A percentile compares a stretch with the other conserved stretches of the same genome.
These are phyloP conservation scores for Macquaria ambigua DNA, from an alignment of 2,113 vertebrate species.

Conservation along the genomic window DNA sequence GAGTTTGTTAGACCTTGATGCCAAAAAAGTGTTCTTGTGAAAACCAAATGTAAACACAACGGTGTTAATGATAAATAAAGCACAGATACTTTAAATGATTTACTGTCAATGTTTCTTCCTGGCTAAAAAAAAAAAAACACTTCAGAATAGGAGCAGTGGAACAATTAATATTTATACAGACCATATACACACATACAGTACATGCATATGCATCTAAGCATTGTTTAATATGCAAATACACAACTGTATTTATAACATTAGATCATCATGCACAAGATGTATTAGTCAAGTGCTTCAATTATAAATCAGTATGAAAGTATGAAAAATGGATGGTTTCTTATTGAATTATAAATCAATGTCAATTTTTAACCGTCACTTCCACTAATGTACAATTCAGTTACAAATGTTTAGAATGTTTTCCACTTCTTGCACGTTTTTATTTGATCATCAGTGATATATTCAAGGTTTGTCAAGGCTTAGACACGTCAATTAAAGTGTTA, in stretches of 20 bases:
- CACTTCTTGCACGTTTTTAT: slow-evolving; percentile 15
- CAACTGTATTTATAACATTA: background rate
- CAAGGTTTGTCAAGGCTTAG: background rate
- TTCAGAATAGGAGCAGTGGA: background rate
- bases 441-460: slow-evolving; percentile 33
- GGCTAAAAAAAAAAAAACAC: background rate
- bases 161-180: background rate
- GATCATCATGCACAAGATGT: background rate
- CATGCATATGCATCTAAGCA: background rate
- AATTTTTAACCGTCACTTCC: slow-evolving; percentile 10
- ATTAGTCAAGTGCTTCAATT: background rate
- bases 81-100: background rate
- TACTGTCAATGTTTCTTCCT: background rate
- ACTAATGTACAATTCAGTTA: background rate
- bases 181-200: background rate
- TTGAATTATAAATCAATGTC: background rate
- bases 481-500: slow-evolving; percentile 14
- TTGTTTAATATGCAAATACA: background rate
- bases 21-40: background rate
- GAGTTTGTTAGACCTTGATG: background rate
- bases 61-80: background rate
- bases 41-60: background rate
- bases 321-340: background rate
- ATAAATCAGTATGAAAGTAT: background rate
- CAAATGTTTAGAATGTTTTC: background rate